Base-by-base conservation (phyloP, 2,113 vertebrate genomes). In the Hydrolagus affinis region DNA sequence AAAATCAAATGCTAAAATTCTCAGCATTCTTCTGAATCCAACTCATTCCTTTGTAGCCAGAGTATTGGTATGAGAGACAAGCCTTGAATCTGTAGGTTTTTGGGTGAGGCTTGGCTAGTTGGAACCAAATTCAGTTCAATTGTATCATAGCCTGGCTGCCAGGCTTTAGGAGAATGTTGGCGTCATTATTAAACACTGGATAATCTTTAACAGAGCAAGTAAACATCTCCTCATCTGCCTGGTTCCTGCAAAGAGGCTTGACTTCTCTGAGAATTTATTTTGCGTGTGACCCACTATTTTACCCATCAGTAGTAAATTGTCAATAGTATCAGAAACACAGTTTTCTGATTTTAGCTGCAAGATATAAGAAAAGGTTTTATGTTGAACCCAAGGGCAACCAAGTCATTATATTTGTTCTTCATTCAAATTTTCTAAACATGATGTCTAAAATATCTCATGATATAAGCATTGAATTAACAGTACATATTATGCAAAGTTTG, bases 141-240 rank as follows among this genome's bases (percentile, higher is more conserved):
- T 44, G 44, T 44, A 83, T 66, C 66, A 66, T 11, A 30, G 60
- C 2, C 12, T 83, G 25, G 88, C 88, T 30, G 86, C 86, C 85
- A 12, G 90, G 87, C 85, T 88, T 89, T 85, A 89, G 88, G 91
- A 91, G 91, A 93, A 91, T 89, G 89, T 90, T 92, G 91, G 92
- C 93, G 92, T 89, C 90, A 90, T 88, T 86, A 89, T 89, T 90
- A 92, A 91, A 91, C 11, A 11, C 68, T 86, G 4, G 89, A 89
- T 91, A 93, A 90, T 93, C 90, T 88, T 90, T 92, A 93, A 93
- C 91, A 91, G 88, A 91, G 90, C 90, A 93, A 91, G 90, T 90
- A 62, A 62, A 80, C 59, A 15, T 23, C 72, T 80, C 12, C 14
- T 80, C 59, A 17, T 80, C 90, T 91, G 90, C 90, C 91, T 89